These are phyloP conservation scores for Callinectes sapidus DNA, from an alignment of 2,888 invertebrate genomes.

Conservation along the genomic window DNA sequence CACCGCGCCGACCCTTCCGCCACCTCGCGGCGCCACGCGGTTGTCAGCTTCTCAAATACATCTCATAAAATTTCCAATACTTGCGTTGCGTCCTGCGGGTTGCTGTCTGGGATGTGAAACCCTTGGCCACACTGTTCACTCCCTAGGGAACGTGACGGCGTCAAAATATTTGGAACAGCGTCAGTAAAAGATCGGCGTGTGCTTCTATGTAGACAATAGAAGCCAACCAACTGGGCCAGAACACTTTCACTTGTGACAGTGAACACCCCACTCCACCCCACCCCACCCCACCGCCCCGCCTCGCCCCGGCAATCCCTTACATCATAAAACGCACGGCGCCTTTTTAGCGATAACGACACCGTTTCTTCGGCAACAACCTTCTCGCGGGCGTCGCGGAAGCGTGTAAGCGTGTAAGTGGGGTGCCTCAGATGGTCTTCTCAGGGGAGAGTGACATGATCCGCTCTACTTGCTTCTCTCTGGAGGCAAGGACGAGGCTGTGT, in stretches of 20 bases:
- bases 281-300: not conserved
- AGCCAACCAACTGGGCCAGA: conserved; percentile 6
- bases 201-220: conserved; percentile 16
- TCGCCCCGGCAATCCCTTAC: not conserved
- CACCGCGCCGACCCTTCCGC: not conserved
- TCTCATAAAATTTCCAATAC: not conserved
- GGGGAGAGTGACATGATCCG: not conserved
- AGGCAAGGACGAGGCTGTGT: not conserved
- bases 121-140: not conserved
- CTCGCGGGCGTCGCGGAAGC: not conserved
- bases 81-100: conserved; percentile 6
- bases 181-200: not conserved
- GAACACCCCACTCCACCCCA: not conserved
- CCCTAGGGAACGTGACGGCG: not conserved
- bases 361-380: conserved; percentile 34
- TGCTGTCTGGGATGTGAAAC: not conserved
- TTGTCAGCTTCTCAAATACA: conserved; percentile 29
- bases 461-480: not conserved
- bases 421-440: not conserved
- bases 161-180: not conserved
- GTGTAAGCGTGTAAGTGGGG: not conserved
- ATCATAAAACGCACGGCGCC: not conserved
- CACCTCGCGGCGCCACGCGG: not conserved
- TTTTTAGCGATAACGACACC: not conserved
- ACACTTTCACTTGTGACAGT: conserved; percentile 36